Conservation (phyloP, 2,113 vertebrate species). For the Theristicus caerulescens region DNA sequence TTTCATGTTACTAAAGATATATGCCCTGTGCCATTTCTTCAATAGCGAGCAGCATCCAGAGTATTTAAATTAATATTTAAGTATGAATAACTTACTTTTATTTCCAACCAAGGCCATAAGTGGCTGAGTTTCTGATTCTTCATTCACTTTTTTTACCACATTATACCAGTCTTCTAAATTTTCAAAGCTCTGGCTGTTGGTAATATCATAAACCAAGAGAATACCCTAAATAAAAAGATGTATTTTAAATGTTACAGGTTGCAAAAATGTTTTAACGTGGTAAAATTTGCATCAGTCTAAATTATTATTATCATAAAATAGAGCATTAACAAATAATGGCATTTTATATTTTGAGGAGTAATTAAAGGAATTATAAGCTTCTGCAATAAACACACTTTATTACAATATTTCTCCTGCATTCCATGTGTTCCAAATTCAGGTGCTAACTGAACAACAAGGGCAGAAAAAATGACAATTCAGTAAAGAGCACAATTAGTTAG, state of each 20-base stretch:
- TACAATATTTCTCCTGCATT: not conserved
- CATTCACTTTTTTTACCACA: conserved; percentile 92
- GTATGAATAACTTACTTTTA: conserved; percentile 88
- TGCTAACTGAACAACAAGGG: not conserved
- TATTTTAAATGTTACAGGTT: not conserved
- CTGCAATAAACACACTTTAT: not conserved
- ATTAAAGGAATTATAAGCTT: not conserved
- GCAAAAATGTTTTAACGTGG: not conserved
- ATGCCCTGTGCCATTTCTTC: not conserved
- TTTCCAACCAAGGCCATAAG: conserved; percentile 94
- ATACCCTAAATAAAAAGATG: conserved; percentile 82
- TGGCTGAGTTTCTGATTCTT: conserved; percentile 90
- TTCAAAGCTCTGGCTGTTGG: conserved; percentile 98
- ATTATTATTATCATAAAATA: not conserved
- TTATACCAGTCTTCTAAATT: conserved; percentile 96
- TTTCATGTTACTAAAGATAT: not conserved
- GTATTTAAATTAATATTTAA: not conserved
- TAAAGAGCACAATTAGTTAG: not conserved
- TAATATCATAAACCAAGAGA: conserved; percentile 98
- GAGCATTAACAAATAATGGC: not conserved
- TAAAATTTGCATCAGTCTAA: not conserved
- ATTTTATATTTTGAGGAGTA: not conserved
- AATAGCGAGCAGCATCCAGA: not conserved
- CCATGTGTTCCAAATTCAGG: not conserved
- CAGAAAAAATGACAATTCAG: not conserved